Conservation (phyloP, 2,797 vertebrate species). For the Sarcoramphus papa region DNA sequence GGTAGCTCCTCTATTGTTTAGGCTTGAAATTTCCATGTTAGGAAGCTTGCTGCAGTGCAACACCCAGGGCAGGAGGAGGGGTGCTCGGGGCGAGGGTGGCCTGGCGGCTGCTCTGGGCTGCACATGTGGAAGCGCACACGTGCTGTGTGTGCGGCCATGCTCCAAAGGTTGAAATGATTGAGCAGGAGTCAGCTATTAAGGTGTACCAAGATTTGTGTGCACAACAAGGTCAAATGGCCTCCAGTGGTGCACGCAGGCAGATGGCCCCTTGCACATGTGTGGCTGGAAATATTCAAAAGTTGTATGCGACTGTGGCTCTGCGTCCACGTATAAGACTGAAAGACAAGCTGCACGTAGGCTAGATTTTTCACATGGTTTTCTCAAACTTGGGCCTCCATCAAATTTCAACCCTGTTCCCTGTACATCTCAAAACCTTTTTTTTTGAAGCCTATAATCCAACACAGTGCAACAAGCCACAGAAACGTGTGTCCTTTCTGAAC, state of each 20-base stretch:
- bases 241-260: not conserved
- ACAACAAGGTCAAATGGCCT: not conserved
- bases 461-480: not conserved
- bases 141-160: rapidly evolving
- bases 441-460: not conserved
- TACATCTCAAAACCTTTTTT: not conserved
- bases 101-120: rapidly evolving
- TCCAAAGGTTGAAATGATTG: not conserved
- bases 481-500: rapidly evolving
- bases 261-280: rapidly evolving
- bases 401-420: not conserved
- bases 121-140: rapidly evolving
- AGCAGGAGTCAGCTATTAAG: not conserved
- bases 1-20: not conserved
- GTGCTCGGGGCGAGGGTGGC: rapidly evolving
- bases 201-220: not conserved
- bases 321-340: rapidly evolving
- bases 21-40: not conserved
- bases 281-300: not conserved
- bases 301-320: not conserved
- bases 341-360: not conserved
- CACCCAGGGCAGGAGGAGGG: not conserved
- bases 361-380: not conserved
- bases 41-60: not conserved
- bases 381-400: not conserved